Base-by-base conservation (phyloP, 2,888 invertebrate genomes). In the Archips xylosteana region DNA sequence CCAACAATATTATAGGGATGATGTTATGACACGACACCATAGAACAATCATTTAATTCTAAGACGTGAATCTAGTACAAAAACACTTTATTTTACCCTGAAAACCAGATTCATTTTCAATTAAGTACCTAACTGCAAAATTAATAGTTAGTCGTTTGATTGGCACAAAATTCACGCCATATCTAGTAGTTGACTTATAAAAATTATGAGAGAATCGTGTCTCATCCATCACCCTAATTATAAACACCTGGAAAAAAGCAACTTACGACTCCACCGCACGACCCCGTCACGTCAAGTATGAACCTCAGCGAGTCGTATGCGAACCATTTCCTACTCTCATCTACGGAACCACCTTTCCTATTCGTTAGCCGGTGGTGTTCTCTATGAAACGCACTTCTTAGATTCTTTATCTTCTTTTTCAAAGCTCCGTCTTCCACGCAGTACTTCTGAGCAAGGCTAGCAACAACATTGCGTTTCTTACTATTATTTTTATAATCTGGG, bases 361-460 rank as follows among this genome's bases (percentile, higher is more conserved):
- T 73, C 57, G 49, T 69, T 42, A 73, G 54, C 0, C 73, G 57
- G 59, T 73, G 73, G 34, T 73, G 68, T 49, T 73, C 73, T 32
- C 73, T 73, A 8, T 73, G 73, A 15, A 73, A 73, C 5, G 73
- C 73, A 15, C 73, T 73, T 15, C 73, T 47, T 6, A 73, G 68
- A 60, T 73, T 73, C 68, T 73, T 73, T 49, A 73, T 73, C 49
- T 73, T 73, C 73, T 73, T 73, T 34, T 59, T 73, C 12, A 73
- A 39, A 59, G 63, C 59, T 12, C 62, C 47, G n/a, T 69, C 68
- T 4, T 69, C 73, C 34, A 73, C 49, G 10, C 68, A 63, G 23
- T 73, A 73, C 39, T 73, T 73, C 49, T 73, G 68, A 5, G 63
- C 68, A 5, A 73, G 63, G 3, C 49, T 49, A 42, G 59, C 39